Evolutionary conservation across 2,888 invertebrate genomes (phyloP), one percentile per base, ranked within the genome.

Genomic region (Polyommatus icarus): DNA sequence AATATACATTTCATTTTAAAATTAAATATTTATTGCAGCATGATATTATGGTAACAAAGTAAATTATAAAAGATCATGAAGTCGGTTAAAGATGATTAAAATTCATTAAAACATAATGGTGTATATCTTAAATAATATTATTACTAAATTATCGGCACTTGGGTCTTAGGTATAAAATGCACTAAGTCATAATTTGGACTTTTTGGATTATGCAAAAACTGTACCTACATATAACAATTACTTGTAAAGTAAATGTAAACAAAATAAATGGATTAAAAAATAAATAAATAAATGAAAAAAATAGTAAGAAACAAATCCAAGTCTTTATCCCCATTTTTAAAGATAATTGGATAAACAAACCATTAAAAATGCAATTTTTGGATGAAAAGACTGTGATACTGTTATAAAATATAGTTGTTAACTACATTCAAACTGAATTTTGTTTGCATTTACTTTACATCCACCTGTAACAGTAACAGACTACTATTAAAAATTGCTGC

Each of bases 91-190:
- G 12, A 12, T 67, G 15, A 32, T 20, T 15, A 67, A 67, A 67
- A 29, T 67, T 32, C 15, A 67, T 67, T 29, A 29, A 29, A 29
- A 32, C 4, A 29, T 29, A 75, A 54, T 54, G 7, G 15, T 24
- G 46, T 73, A 29, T 54, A 75, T 72, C 73, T 32, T 54, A 75
- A 54, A 54, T n/a, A 75, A 75, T 75, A 75, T 54, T 54, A 50
- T 54, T 29, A 75, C 54, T 54, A 75, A 20, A 46, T 15, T 50
- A 72, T 40, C 72, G 72, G 40, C 72, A 72, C 40, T 67, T 29
- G 67, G 67, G 67, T 32, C 67, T 32, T 67, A 67, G 15, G 67
- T 67, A 67, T 67, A 67, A 67, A 67, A 67, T 67, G 12, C 29
- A 67, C 15, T 67, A 61, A 61, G 61, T 29, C 67, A 67, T 67